Conservation (phyloP, 1,140 invertebrate species). For the Calosoma granatense region DNA sequence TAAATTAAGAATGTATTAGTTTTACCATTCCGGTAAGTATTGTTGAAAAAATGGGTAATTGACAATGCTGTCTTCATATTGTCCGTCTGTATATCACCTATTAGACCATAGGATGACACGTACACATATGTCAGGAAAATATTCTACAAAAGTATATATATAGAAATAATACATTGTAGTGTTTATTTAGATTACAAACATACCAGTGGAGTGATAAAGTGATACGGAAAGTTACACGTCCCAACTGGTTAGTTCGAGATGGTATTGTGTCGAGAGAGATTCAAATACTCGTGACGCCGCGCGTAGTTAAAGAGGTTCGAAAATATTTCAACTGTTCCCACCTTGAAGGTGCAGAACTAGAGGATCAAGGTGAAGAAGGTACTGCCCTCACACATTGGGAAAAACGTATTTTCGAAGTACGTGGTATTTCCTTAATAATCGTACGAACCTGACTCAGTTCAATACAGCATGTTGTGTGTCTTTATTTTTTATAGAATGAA, state of each 20-base stretch:
- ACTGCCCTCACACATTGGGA: slow-evolving; percentile 98
- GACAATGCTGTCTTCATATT: too few relatives aligned
- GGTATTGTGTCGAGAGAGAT: slow-evolving; percentile 65
- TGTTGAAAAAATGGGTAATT: too few relatives aligned
- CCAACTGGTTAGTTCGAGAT: slow-evolving; percentile 74
- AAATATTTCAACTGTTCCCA: slow-evolving; percentile 83
- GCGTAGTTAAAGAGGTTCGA: slow-evolving; percentile 74
- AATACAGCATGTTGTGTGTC: too few relatives aligned
- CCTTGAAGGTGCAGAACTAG: slow-evolving; percentile 93
- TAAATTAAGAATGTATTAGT: too few relatives aligned
- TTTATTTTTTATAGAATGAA: slow-evolving; percentile 69
- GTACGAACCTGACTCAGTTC: too few relatives aligned
- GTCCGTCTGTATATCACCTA: too few relatives aligned
- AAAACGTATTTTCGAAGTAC: slow-evolving; percentile 91
- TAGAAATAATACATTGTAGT: too few relatives aligned
- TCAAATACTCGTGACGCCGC: slow-evolving; percentile 87
- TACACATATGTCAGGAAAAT: too few relatives aligned
- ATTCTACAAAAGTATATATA: too few relatives aligned
- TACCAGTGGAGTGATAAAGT: slow-evolving; percentile 91
- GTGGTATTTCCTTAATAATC: slow-evolving; percentile 11
- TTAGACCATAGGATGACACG: too few relatives aligned
- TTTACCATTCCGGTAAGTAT: too few relatives aligned
- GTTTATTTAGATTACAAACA: slow-evolving; percentile 75
- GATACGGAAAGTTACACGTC: slow-evolving; percentile 66
- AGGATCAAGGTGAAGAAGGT: slow-evolving; percentile 96